Evolutionary conservation across 2,888 invertebrate species (phyloP).

Genomic region (Cyrtodaria siliqua): DNA sequence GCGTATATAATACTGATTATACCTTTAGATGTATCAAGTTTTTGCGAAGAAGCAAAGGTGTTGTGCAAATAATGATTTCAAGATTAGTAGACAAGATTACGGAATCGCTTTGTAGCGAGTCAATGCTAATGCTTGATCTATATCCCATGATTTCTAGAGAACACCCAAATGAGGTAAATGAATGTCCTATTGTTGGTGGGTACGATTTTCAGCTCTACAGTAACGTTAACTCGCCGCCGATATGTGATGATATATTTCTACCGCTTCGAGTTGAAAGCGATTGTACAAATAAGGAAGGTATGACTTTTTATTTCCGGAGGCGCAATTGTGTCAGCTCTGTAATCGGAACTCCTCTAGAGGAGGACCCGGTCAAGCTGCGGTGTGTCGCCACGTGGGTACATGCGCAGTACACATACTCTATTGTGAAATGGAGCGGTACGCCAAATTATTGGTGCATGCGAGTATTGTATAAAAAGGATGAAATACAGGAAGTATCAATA

Average conservation of each 20-base stretch:
- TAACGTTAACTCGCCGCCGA: constrained; percentile 33
- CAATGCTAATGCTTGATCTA: constrained; percentile 44
- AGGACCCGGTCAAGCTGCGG: constrained; percentile 37
- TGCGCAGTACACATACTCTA: constrained; percentile 46
- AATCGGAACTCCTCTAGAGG: constrained; percentile 25
- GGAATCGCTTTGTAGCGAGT: constrained; percentile 47
- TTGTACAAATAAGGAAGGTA: constrained; percentile 52
- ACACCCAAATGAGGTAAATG: constrained; percentile 32
- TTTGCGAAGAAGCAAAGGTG: constrained; percentile 44
- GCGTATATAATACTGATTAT: constrained; percentile 6
- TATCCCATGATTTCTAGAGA: constrained; percentile 59
- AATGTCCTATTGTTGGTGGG: constrained; percentile 54
- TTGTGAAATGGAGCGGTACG: constrained; percentile 56
- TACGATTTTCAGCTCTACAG: constrained; percentile 57
- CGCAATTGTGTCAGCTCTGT: constrained; percentile 48
- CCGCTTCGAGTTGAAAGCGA: constrained; percentile 62
- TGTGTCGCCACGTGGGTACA: constrained; percentile 58
- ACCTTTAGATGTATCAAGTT: constrained; percentile 55
- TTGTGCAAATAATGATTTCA: constrained; percentile 57
- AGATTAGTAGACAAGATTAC: constrained; percentile 18
- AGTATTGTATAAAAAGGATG: constrained; percentile 28
- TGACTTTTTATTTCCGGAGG: constrained; percentile 59
- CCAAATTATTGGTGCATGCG: constrained; percentile 54
- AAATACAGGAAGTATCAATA: constrained; percentile 42
- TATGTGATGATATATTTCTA: constrained; percentile 61